Conservation (phyloP, 2,888 invertebrate genomes). For the Leucoma salicis region DNA sequence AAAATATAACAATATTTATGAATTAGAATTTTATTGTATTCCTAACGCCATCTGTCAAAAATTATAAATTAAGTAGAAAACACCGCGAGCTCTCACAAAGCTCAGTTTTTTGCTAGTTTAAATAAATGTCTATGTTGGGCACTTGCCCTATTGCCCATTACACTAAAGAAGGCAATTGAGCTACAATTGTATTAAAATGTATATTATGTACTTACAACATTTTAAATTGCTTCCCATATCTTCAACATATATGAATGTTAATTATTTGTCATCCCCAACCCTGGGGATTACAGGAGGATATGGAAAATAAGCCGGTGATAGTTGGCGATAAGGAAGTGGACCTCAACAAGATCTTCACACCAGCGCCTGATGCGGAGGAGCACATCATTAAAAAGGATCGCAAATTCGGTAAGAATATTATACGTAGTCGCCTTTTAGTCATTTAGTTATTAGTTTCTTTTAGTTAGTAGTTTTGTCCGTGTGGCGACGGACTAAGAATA, state of each 20-base stretch:
- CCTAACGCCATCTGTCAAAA: no score
- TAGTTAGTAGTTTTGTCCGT: neutral
- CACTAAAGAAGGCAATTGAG: no score
- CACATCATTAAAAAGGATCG: slow-evolving; percentile 88
- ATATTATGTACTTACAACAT: no score
- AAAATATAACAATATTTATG: no score
- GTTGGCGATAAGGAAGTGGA: slow-evolving; percentile 86
- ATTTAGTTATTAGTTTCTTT: no score
- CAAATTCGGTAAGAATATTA: slow-evolving; percentile 80
- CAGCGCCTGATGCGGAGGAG: slow-evolving; percentile 91
- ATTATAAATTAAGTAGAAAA: no score
- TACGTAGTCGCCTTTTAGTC: neutral
- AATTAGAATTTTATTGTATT: no score
- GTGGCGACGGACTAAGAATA: neutral
- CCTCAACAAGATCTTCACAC: slow-evolving; percentile 93
- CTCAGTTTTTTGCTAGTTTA: no score
- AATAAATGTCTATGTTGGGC: no score
- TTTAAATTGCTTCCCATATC: neutral
- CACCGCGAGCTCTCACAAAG: no score
- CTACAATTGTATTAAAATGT: no score
- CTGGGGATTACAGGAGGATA: slow-evolving; percentile 79
- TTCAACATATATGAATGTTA: neutral
- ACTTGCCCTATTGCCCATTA: no score
- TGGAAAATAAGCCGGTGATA: slow-evolving; percentile 80
- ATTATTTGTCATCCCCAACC: neutral